phyloP scores from a whole-genome alignment of 2,888 invertebrate genomes.

The Stictocephala bisonia region DNA sequence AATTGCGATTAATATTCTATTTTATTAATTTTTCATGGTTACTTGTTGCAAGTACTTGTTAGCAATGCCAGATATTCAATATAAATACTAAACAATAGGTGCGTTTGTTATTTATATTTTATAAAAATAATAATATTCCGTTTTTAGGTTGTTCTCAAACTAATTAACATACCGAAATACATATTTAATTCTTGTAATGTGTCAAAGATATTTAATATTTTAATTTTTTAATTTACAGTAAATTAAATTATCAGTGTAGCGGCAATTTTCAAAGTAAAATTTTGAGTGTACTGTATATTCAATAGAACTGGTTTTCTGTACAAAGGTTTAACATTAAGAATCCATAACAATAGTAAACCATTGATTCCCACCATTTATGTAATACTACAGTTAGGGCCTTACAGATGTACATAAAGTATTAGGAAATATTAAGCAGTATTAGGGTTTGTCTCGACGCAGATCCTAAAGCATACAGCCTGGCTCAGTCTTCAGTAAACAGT shows the following conservation, averaged over 20 bases:
- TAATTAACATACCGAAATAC: no score
- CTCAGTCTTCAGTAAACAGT: conserved; percentile 32
- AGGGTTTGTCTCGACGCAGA: conserved; percentile 25
- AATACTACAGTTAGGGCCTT: conserved; percentile 49
- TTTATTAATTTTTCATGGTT: no score
- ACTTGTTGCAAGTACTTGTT: no score
- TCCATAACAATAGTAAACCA: conserved; percentile 44
- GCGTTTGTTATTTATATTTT: no score
- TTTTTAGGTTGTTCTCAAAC: no score
- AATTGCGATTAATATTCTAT: no score
- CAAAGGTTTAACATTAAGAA: conserved; percentile 49
- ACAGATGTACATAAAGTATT: conserved; percentile 47
- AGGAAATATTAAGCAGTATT: conserved; percentile 42
- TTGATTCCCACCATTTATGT: conserved; percentile 44
- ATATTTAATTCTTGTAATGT: conserved; percentile 13
- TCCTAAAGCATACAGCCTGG: conserved; percentile 35
- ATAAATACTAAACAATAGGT: no score
- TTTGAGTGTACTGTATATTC: conserved; percentile 49
- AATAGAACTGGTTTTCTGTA: conserved; percentile 55
- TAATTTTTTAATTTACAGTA: neutral
- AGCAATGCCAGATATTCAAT: no score
- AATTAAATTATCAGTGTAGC: conserved; percentile 1
- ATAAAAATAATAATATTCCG: no score
- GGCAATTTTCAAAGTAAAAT: conserved; percentile 22
- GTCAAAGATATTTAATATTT: neutral